These are phyloP conservation scores for Philopotamus ludificatus DNA, from an alignment of 1,140 invertebrate species.

Conservation along the genomic window DNA sequence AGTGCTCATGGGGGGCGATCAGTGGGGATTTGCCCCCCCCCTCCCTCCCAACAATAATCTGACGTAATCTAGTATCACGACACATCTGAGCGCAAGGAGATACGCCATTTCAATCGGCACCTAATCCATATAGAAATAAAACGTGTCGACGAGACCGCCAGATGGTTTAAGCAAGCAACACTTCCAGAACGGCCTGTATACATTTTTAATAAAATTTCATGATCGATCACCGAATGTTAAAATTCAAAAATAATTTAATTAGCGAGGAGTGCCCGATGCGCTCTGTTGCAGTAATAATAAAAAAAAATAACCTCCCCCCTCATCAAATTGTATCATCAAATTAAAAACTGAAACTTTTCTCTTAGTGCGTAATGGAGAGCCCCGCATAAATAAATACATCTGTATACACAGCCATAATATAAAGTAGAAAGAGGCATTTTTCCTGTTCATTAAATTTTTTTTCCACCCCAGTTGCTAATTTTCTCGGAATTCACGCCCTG, in stretches of 20 bases:
- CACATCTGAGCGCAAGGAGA: constrained; percentile 24
- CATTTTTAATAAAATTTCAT: background rate
- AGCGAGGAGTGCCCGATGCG: constrained; percentile 17
- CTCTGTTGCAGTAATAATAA: constrained; percentile 19
- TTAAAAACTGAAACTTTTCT: constrained; percentile 61
- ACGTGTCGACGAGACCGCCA: constrained; percentile 1
- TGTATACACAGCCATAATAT: constrained; percentile 20
- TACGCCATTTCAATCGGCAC: constrained; percentile 3
- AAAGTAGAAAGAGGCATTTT: constrained; percentile 58
- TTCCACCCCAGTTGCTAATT: constrained; percentile 60
- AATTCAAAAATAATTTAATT: constrained; percentile 23
- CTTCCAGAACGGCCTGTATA: background rate
- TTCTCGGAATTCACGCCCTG: constrained; percentile 60
- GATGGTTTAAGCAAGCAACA: constrained; percentile 8
- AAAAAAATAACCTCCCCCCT: constrained; percentile 11
- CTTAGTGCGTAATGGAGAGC: constrained; percentile 59
- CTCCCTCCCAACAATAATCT: constrained; percentile 31
- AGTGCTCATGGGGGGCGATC: constrained; percentile 25
- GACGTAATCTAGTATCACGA: constrained; percentile 25
- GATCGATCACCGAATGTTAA: background rate
- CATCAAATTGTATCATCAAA: constrained; percentile 55
- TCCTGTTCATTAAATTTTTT: constrained; percentile 62
- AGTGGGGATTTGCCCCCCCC: background rate
- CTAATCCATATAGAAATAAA: constrained; percentile 2
- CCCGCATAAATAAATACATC: constrained; percentile 59